phyloP scores from a whole-genome alignment of 2,888 invertebrate genomes.

The Ctenicera cuprea region DNA sequence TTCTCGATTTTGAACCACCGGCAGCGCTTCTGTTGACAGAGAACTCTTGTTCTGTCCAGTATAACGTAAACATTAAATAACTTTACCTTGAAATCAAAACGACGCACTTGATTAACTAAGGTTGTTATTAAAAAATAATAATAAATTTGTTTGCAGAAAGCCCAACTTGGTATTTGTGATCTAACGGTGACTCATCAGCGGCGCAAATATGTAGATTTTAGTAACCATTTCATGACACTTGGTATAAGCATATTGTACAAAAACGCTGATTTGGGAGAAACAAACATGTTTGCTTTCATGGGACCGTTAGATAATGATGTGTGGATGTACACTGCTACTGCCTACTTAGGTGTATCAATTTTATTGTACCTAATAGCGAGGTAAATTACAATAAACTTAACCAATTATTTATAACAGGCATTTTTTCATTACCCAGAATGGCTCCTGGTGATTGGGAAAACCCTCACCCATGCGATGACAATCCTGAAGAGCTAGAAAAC shows the following conservation, averaged over 20 bases:
- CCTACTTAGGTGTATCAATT: slow-evolving; percentile 88
- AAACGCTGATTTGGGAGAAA: slow-evolving; percentile 81
- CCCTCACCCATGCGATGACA: slow-evolving; percentile 92
- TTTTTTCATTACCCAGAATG: slow-evolving; percentile 75
- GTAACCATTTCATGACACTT: slow-evolving; percentile 97
- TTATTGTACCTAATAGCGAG: slow-evolving; percentile 86
- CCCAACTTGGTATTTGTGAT: slow-evolving; percentile 96
- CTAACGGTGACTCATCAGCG: slow-evolving; percentile 95
- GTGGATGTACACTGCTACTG: slow-evolving; percentile 92
- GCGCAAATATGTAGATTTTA: slow-evolving; percentile 92
- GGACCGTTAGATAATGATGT: slow-evolving; percentile 90
- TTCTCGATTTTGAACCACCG: too few relatives aligned
- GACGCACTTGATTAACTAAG: too few relatives aligned
- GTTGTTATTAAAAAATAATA: too few relatives aligned
- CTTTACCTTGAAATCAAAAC: too few relatives aligned
- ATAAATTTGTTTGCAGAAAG: too few relatives aligned
- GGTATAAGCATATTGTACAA: slow-evolving; percentile 91
- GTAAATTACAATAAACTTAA: slow-evolving; percentile 58
- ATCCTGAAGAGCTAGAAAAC: slow-evolving; percentile 92
- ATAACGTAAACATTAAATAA: too few relatives aligned
- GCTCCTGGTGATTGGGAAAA: slow-evolving; percentile 96
- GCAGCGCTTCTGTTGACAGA: too few relatives aligned
- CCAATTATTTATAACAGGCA: too few relatives aligned
- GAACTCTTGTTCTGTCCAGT: too few relatives aligned
- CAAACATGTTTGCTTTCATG: slow-evolving; percentile 78